phyloP scores from a whole-genome alignment of 2,113 vertebrate genomes.

The Alouatta palliata region DNA sequence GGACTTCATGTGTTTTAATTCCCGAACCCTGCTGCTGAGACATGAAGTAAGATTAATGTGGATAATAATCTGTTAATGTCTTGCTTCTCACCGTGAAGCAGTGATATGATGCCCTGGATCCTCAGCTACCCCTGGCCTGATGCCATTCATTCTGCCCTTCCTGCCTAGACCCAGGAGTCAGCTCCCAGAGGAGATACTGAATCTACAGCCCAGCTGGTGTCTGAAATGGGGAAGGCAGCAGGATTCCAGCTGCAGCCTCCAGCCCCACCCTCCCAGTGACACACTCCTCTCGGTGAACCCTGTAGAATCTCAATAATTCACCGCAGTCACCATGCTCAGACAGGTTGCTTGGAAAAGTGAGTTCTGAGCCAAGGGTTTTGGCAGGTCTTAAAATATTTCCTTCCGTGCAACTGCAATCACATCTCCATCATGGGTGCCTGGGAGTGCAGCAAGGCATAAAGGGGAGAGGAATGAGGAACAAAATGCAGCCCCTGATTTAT shows the following conservation, averaged over 20 bases:
- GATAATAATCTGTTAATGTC: neutral
- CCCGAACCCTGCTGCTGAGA: neutral
- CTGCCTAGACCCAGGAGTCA: neutral
- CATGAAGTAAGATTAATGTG: neutral
- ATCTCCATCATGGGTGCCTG: conserved; percentile 67
- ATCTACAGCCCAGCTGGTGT: neutral
- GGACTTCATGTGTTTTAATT: neutral
- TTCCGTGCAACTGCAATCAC: conserved; percentile 63
- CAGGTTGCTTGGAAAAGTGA: conserved; percentile 71
- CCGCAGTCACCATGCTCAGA: conserved; percentile 50
- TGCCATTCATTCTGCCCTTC: neutral
- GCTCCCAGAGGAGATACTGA: neutral
- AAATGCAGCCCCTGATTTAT: neutral
- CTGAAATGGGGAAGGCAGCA: neutral
- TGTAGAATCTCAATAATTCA: conserved; percentile 69
- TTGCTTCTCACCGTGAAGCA: neutral
- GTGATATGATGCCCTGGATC: neutral
- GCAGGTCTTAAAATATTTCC: conserved; percentile 80
- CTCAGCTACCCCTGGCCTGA: neutral
- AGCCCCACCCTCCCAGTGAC: neutral
- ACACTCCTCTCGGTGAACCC: conserved; percentile 35
- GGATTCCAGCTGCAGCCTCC: neutral
- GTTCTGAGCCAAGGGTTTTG: conserved; percentile 74
- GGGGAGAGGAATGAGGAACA: neutral
- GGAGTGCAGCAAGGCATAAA: conserved; percentile 52